Evolutionary conservation across 2,888 invertebrate species (phyloP).

Genomic region (Ochlodes sylvanus): DNA sequence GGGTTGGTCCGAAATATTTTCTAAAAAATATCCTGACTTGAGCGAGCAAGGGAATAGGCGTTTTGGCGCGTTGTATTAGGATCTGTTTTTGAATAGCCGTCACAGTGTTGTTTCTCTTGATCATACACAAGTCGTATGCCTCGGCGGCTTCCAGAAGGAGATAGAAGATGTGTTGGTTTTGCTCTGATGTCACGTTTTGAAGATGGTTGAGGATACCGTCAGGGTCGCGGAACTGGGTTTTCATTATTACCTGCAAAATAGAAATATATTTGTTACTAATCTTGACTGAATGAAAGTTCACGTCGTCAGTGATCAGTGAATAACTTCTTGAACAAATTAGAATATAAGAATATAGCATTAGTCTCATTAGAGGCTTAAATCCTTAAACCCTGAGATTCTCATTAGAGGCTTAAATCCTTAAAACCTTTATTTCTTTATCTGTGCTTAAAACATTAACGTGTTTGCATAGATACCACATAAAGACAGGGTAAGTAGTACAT

Average conservation of each 20-base stretch:
- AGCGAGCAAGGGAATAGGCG: constrained; percentile 87
- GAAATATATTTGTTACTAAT: neutral
- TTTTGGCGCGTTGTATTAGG: constrained; percentile 87
- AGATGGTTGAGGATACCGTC: constrained; percentile 93
- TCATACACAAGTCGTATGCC: constrained; percentile 92
- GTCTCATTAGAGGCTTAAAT: too few species aligned
- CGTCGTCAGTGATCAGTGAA: too few species aligned
- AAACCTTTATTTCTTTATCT: too few species aligned
- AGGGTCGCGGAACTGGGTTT: constrained; percentile 93
- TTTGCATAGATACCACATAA: too few species aligned
- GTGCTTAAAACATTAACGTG: too few species aligned
- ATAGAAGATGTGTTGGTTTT: constrained; percentile 84
- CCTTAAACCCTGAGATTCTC: too few species aligned
- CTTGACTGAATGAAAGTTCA: too few species aligned
- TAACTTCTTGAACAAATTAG: too few species aligned
- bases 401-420: too few species aligned
- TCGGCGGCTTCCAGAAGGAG: constrained; percentile 90
- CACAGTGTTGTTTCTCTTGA: constrained; percentile 88
- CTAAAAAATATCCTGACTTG: constrained; percentile 87
- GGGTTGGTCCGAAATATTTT: constrained; percentile 82
- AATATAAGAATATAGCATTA: too few species aligned
- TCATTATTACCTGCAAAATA: constrained; percentile 88
- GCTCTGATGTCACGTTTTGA: constrained; percentile 85
- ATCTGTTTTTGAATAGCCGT: constrained; percentile 87
- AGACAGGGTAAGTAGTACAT: too few species aligned